Evolutionary conservation across 2,797 vertebrate genomes (phyloP).

Genomic region (Taeniopygia guttata): DNA sequence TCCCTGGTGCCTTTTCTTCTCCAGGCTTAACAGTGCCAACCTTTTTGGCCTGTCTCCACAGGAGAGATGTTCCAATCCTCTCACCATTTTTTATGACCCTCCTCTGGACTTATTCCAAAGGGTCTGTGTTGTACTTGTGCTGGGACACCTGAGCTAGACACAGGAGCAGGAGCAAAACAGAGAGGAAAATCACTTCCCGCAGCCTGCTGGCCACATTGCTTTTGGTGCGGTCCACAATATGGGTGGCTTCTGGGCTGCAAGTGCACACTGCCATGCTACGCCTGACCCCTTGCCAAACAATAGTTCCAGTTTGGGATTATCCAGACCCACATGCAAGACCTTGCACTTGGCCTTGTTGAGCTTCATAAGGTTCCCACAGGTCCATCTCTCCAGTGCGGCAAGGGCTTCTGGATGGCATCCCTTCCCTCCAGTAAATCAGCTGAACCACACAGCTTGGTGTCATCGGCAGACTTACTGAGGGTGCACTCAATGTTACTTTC

Average conservation of each 20-base stretch:
- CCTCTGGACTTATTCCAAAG: not conserved
- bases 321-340: not conserved
- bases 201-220: not conserved
- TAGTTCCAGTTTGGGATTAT: not conserved
- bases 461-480: not conserved
- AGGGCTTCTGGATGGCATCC: not conserved
- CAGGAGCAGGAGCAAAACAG: not conserved
- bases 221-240: not conserved
- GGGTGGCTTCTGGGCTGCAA: not conserved
- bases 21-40: not conserved
- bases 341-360: not conserved
- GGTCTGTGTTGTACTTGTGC: not conserved
- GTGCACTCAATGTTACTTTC: not conserved
- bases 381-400: not conserved
- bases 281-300: not conserved
- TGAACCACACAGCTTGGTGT: not conserved
- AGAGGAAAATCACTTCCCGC: not conserved
- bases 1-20: not conserved
- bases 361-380: not conserved
- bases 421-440: not conserved
- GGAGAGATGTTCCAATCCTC: not conserved
- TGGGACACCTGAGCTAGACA: not conserved
- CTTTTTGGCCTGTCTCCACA: not conserved
- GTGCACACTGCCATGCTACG: rapidly evolving
- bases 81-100: not conserved